Evolutionary conservation across 2,113 vertebrate genomes (phyloP), one percentile per base, ranked within the genome.

Genomic region (Notechis scutatus): DNA sequence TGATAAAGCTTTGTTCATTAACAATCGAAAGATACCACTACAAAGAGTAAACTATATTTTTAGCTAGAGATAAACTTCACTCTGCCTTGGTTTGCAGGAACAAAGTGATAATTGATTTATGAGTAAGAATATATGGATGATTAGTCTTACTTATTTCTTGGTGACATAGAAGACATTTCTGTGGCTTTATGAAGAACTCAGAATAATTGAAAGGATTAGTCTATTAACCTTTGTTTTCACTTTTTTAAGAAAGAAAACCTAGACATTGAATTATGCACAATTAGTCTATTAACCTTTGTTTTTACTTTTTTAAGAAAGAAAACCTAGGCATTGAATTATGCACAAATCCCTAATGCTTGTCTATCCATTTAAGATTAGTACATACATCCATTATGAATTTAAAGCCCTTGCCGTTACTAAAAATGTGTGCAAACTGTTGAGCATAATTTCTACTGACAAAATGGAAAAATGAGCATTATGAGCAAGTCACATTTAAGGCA

Each of bases 391-490:
- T 92, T 61, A 59, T 15, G 50, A 0, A 3, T 34, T 18, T 91
- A 15, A 5, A 15, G 26, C 92, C 90, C 2, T 56, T 86, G 86
- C 92, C 24, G 1, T 92, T 94, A 85, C 89, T 23, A 61, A 1
- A 85, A 88, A 34, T 87, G 42, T 91, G 92, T 2, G 24, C 91
- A 74, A 95, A 93, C 7, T 91, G 93, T 57, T 12, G 12, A 91
- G 90, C 47, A 91, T 94, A 55, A 93, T 87, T 93, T n/a, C 34
- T 92, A 92, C 7, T 88, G 89, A 95, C 55, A 74, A 3, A 23
- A 5, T 42, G 56, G 39, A 92, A 92, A 94, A 93, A 89, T 12
- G 54, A 59, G 23, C 56, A 59, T 59, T 59, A 59, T 24, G 57
- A 91, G 29, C 59, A 94, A 94, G 93, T 87, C 47, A 90, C 4